Conservation (phyloP, 1,140 invertebrate species). For the Eumaeus atala region DNA sequence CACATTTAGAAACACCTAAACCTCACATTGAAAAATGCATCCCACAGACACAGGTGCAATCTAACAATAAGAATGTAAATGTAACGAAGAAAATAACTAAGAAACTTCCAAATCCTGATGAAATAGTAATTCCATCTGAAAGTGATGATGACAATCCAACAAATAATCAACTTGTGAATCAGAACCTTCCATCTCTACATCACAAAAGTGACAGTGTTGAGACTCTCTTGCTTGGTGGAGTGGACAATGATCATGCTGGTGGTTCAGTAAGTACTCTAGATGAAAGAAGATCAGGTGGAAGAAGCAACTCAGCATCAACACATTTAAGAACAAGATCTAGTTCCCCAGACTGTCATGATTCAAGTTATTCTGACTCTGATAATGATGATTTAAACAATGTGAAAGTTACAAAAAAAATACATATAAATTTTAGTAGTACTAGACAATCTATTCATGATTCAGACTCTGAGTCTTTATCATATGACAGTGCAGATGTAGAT, state of each 20-base stretch:
- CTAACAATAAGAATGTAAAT: constrained; percentile 20
- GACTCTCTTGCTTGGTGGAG: constrained; percentile 38
- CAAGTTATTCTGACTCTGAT: constrained; percentile 55
- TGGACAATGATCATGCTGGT: constrained; percentile 29
- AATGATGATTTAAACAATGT: constrained; percentile 30
- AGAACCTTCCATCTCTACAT: constrained; percentile 20
- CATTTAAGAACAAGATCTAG: constrained; percentile 43
- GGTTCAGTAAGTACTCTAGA: constrained; percentile 39
- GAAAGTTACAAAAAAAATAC: constrained; percentile 26
- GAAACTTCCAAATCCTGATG: constrained; percentile 58
- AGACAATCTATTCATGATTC: constrained; percentile 38
- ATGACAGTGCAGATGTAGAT: constrained; percentile 59
- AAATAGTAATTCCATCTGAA: constrained; percentile 51
- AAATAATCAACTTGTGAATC: constrained; percentile 22
- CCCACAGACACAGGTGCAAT: constrained; percentile 16
- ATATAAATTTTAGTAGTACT: constrained; percentile 26
- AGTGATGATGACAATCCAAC: constrained; percentile 44
- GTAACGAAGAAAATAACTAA: constrained; percentile 29
- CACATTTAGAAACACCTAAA: constrained; percentile 40
- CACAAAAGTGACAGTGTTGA: constrained; percentile 49
- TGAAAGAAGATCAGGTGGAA: constrained; percentile 34
- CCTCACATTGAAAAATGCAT: constrained; percentile 15
- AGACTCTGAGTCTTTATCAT: constrained; percentile 58
- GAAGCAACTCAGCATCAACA: constrained; percentile 45
- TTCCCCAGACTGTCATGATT: constrained; percentile 53